Conservation (phyloP, 2,797 vertebrate genomes). For the Erethizon dorsatum region DNA sequence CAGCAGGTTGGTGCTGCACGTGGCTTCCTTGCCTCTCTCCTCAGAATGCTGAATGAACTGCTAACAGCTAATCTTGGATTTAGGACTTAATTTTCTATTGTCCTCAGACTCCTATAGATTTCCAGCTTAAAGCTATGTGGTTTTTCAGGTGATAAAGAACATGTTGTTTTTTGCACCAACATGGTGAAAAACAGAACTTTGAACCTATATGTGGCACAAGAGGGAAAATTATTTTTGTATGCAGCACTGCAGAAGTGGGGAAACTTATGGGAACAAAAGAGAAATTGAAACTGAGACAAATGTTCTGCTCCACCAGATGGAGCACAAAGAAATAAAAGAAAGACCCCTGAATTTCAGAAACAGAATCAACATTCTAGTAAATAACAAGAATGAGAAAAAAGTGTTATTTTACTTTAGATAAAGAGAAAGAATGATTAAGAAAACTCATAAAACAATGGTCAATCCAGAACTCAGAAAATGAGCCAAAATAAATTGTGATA, state of each 20-base stretch:
- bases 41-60: not conserved
- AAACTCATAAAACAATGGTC: conserved; percentile 7
- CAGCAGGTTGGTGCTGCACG: no score
- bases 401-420: conserved; percentile 43
- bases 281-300: conserved; percentile 75
- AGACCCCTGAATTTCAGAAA: conserved; percentile 41
- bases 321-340: conserved; percentile 68
- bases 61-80: not conserved
- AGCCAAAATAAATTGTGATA: conserved; percentile 50
- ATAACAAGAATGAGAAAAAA: conserved; percentile 24
- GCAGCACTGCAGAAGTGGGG: not conserved
- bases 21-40: not conserved
- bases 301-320: conserved; percentile 65
- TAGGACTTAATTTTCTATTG: conserved; percentile 50
- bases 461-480: conserved; percentile 16
- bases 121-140: not conserved
- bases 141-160: conserved; percentile 19
- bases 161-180: conserved; percentile 38
- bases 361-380: conserved; percentile 42
- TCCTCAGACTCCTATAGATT: not conserved
- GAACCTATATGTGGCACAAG: not conserved
- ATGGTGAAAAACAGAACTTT: conserved; percentile 65
- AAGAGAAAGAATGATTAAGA: not conserved
- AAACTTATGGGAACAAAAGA: conserved; percentile 60
- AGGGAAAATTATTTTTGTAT: conserved; percentile 59